These are phyloP conservation scores for Acromyrmex charruanus DNA, from an alignment of 1,140 invertebrate species.

Conservation along the genomic window DNA sequence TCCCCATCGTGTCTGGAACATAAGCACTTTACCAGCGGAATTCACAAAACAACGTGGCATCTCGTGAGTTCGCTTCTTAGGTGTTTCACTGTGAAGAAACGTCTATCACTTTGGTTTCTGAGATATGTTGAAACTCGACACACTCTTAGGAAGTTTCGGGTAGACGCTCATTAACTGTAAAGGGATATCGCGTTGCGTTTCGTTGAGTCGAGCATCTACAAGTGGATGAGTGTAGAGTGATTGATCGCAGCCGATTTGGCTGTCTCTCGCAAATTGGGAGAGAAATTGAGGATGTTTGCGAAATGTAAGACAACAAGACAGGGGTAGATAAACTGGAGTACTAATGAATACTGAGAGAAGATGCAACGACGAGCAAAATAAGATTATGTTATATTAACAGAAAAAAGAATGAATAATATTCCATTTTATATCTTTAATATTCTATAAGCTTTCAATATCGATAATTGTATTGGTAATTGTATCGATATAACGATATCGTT, in stretches of 20 bases:
- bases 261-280: conserved; percentile 53
- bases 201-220: conserved; percentile 28
- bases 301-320: conserved; percentile 10
- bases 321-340: conserved; percentile 6
- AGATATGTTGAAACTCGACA: conserved; percentile 56
- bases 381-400: conserved; percentile 1
- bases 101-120: conserved; percentile 25
- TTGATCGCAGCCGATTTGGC: conserved; percentile 52
- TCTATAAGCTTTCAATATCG: not conserved
- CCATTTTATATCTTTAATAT: conserved; percentile 7
- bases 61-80: conserved; percentile 40
- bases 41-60: conserved; percentile 28
- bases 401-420: not conserved
- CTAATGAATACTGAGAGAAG: conserved; percentile 38
- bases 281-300: conserved; percentile 36
- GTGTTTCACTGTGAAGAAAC: conserved; percentile 25
- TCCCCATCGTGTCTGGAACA: not conserved
- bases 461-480: not conserved
- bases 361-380: not conserved
- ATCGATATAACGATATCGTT: not conserved
- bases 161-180: conserved; percentile 47
- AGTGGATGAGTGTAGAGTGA: conserved; percentile 40
- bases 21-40: conserved; percentile 21
- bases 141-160: conserved; percentile 7
- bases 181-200: conserved; percentile 42